phyloP scores from a whole-genome alignment of 2,113 vertebrate genomes.

The Todiramphus chloris region DNA sequence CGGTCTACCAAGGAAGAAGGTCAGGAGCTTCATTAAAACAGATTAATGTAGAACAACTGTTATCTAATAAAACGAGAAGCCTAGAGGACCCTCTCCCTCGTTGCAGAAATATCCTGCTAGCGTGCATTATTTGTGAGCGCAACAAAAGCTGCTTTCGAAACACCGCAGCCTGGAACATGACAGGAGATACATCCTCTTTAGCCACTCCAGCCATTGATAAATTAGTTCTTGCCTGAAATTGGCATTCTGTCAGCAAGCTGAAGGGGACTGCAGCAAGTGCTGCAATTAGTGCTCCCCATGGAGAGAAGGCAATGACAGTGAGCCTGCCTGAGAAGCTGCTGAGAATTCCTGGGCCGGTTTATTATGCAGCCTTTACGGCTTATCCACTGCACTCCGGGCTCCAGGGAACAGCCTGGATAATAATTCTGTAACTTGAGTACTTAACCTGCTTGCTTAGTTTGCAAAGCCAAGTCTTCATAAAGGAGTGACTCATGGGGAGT shows the following conservation, averaged over 20 bases:
- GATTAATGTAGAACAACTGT: conserved; percentile 48
- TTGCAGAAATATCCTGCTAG: background rate
- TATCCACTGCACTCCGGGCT: background rate
- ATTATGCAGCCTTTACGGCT: background rate
- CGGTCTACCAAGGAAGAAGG: conserved; percentile 10
- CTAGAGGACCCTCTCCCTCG: background rate
- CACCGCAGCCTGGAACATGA: background rate
- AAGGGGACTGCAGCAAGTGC: background rate
- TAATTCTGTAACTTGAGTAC: background rate
- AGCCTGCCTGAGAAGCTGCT: background rate
- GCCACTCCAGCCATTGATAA: conserved; percentile 21
- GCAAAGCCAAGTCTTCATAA: background rate
- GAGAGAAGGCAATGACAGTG: background rate
- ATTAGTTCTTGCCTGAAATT: conserved; percentile 43
- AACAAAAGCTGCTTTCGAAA: background rate
- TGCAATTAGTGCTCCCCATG: background rate
- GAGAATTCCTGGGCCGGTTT: background rate
- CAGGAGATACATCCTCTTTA: conserved; percentile 53
- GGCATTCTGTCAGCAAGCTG: conserved; percentile 23
- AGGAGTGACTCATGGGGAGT: background rate
- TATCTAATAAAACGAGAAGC: background rate
- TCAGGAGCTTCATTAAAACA: conserved; percentile 59
- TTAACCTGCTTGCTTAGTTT: background rate
- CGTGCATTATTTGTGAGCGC: background rate
- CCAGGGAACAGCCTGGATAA: background rate